Base-by-base conservation (phyloP, 2,888 invertebrate species). In the Elaeidobius kamerunicus region DNA sequence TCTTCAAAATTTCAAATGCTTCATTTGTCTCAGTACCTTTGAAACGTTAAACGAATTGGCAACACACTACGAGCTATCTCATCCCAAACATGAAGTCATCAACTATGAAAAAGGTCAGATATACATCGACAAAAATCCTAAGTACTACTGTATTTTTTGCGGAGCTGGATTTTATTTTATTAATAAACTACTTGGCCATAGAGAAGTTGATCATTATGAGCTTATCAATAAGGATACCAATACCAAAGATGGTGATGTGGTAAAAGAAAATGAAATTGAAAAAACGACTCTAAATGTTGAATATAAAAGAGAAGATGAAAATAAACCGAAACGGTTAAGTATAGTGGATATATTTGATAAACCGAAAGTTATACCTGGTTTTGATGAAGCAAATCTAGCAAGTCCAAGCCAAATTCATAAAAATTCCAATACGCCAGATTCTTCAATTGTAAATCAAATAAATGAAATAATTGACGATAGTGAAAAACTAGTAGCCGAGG, bases 161-260 rank as follows among this genome's bases (percentile, higher is more conserved):
- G 42, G 42, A 5, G 6, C 12, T 14, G 32, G 42, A 1, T 43
- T 32, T 19, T 12, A 43, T 18, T 43, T 43, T 43, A 43, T 43
- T 12, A n/a, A 15, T 32, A 9, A 43, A 32, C 7, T 43, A 1
- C 32, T 43, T 4, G 17, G 19, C 14, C 42, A 43, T 19, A 43
- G 15, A 32, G 32, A 43, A 18, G 17, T 17, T 18, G 6, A 12
- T 1, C 30, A 43, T 43, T 18, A 9, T 32, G 28, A 32, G 17
- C 32, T 12, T 41, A n/a, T 16, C 9, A 23, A 23, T 23, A 23
- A 23, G 5, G 23, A 9, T 6, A 23, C 9, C 23, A 23, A 23
- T 23, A 4, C 4, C 5, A 4, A 23, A 23, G 9, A 23, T 23
- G 23, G 23, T 23, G 23, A 23, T 23, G 23, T 4, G 23, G 23